These are phyloP conservation scores for Pseudois nayaur DNA, from an alignment of 2,113 vertebrate genomes.

Conservation along the genomic window DNA sequence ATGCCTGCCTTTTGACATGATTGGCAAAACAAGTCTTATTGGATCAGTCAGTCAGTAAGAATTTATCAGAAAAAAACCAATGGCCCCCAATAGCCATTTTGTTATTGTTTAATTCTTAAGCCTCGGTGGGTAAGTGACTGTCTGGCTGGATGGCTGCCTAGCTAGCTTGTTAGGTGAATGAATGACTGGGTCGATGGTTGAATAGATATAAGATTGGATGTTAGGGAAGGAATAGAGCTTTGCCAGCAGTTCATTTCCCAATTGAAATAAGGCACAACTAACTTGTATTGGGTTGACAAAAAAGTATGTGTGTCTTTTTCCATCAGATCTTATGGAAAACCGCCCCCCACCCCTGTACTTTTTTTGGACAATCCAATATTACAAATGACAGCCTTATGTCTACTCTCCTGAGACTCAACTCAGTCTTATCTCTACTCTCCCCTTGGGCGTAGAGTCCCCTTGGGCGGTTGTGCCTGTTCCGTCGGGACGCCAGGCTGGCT, in stretches of 20 bases:
- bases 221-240: neutral
- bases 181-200: neutral
- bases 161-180: neutral
- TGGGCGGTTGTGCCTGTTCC: too few relatives aligned
- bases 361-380: neutral
- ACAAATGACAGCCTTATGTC: neutral
- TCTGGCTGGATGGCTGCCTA: neutral
- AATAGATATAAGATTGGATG: neutral
- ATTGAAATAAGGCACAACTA: neutral
- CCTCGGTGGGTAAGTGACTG: neutral
- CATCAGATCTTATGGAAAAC: neutral
- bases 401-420: neutral
- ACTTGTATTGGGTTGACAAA: neutral
- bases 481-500: too few relatives aligned
- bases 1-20: neutral
- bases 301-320: neutral
- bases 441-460: too few relatives aligned
- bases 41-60: neutral
- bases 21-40: neutral
- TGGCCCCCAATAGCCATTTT: neutral
- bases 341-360: rapidly evolving
- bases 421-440: neutral
- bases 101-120: neutral
- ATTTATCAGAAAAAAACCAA: neutral
- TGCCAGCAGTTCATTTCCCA: neutral